Evolutionary conservation across 2,113 vertebrate genomes (phyloP), one percentile per base, ranked within the genome.

Genomic region (Festucalex cinctus): DNA sequence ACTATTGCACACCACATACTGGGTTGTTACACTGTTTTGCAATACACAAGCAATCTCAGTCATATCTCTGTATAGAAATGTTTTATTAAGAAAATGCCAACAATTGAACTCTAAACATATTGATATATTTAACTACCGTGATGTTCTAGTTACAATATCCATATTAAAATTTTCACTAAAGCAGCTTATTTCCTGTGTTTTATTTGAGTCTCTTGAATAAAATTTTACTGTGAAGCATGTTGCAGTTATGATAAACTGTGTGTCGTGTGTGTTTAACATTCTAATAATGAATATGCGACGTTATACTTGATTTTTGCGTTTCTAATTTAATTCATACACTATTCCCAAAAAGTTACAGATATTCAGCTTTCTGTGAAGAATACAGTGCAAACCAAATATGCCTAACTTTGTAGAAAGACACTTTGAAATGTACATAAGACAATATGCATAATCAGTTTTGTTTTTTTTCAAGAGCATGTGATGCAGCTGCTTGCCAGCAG

Each of bases 121-220:
- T 72, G 78, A 41, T 82, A 44, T 28, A 44, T 16, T 65, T 26
- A 65, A 75, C 2, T 63, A 51, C 20, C 39, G 0, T 65, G 36
- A 53, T 44, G 39, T 51, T 75, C 43, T 46, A 58, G 17, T 60
- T n/a, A 46, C 19, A 28, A 12, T 59, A 37, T 16, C 3, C 67
- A 26, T 39, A 87, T 67, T 85, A 82, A 87, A 83, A 28, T 43
- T 65, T 26, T 63, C 24, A 73, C 41, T 62, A 20, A 57, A 69
- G 13, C 43, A 39, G 0, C 60, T 61, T 12, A 16, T 8, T 71
- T 70, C 9, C 2, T 73, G 43, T 54, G 0, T 64, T 61, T 76
- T 65, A 58, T 68, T 77, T 54, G 20, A 35, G 22, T 19, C 0
- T 51, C 9, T 17, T 26, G n/a, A 8, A 12, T 54, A 28, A 22